Conservation (phyloP, 2,888 invertebrate species). For the Acrocera orbiculus region DNA sequence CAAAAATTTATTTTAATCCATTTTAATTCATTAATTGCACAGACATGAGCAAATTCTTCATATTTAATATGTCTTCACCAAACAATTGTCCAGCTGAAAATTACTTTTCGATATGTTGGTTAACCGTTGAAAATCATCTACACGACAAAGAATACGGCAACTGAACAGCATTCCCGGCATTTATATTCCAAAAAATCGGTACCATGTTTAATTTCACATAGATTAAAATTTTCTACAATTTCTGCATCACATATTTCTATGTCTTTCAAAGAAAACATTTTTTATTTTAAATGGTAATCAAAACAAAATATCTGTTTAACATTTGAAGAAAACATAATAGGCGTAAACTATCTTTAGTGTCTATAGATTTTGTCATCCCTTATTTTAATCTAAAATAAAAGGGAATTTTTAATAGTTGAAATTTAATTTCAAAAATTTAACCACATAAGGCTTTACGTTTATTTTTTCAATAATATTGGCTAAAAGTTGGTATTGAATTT, state of each 20-base stretch:
- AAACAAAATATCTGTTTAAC: too few species aligned
- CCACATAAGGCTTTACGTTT: slow-evolving; percentile 87
- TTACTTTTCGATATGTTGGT: slow-evolving; percentile 77
- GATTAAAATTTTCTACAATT: slow-evolving; percentile 60
- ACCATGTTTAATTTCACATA: slow-evolving; percentile 88
- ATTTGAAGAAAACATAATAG: too few species aligned
- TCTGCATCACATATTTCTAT: slow-evolving; percentile 96
- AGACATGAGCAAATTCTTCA: too few species aligned
- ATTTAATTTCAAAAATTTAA: too few species aligned
- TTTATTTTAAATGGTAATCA: too few species aligned
- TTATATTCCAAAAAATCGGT: slow-evolving; percentile 97
- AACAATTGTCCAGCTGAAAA: too few species aligned
- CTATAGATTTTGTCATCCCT: slow-evolving; percentile 62
- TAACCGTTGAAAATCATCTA: slow-evolving; percentile 94
- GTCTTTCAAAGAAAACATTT: too few species aligned
- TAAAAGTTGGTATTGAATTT: slow-evolving; percentile 69
- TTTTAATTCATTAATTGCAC: too few species aligned
- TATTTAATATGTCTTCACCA: too few species aligned
- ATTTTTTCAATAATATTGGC: slow-evolving; percentile 64
- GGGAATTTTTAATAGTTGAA: slow-evolving; percentile 1
- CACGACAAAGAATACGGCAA: slow-evolving; percentile 98
- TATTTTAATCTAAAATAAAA: slow-evolving; percentile 52
- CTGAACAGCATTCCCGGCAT: slow-evolving; percentile 96
- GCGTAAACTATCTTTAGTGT: slow-evolving; percentile 63
- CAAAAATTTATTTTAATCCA: too few species aligned